Evolutionary conservation across 2,113 vertebrate genomes (phyloP), one percentile per base, ranked within the genome.

Genomic region (Pangasianodon gigas): DNA sequence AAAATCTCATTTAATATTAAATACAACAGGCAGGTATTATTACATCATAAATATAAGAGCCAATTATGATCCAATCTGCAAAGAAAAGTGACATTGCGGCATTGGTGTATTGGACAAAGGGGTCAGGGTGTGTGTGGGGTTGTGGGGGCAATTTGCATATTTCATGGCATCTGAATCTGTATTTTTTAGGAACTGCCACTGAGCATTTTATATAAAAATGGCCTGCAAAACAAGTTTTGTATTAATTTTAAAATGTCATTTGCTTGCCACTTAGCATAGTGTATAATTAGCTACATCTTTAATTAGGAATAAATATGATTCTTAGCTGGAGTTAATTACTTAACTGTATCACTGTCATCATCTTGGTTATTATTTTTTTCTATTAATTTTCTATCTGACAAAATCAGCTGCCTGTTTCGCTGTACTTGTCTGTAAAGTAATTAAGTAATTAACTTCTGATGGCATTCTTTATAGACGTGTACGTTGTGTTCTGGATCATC

Each of bases 321-420:
- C 37, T 26, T 62, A 84, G 58, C 82, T 62, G 37, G 37, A 84
- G 82, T 44, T 84, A 62, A 84, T 84, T 84, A 60, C 82, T 60
- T 9, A 56, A 32, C 51, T 37, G 51, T 9, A 32, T 82, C 51
- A 54, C 51, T 82, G 79, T 82, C 79, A 82, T 82, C 77, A 26
- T 58, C 82, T 46, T 26, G 56, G 8, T 84, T 84, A 26, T 46
- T 10, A 6, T 84, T 60, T 83, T 41, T 58, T 44, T 56, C n/a
- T 44, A 3, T 18, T 41, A 5, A 26, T 84, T 84, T 58, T 84
- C 11, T 7, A 5, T 84, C 82, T 62, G 56, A 62, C 37, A 62
- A 26, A 62, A 84, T 62, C 82, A 46, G 24, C 21, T 60, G 37
- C 82, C 21, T 37, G 56, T 26, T 46, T 37, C 11, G 4, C 41